Conservation (phyloP, 2,888 invertebrate genomes). For the Petrolisthes manimaculis region DNA sequence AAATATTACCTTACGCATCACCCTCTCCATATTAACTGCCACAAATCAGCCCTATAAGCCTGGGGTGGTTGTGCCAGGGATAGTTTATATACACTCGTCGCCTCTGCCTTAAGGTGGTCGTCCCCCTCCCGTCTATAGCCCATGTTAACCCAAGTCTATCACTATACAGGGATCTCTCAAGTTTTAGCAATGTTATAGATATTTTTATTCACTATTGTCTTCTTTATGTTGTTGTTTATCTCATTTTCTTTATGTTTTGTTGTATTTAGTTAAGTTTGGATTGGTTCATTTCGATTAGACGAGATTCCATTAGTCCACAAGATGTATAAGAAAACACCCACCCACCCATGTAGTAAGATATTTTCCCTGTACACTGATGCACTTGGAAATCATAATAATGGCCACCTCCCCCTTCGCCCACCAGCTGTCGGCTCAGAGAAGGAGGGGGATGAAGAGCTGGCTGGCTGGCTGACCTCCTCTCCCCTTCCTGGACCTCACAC, state of each 20-base stretch:
- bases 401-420: constrained; percentile 25
- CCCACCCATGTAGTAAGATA: no score
- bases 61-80: neutral
- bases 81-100: neutral
- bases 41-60: constrained; percentile 40
- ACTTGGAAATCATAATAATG: neutral
- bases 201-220: no score
- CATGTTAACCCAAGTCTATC: neutral
- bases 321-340: no score
- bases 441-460: no score
- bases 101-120: neutral
- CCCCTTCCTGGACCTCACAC: no score
- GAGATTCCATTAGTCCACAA: no score
- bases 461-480: neutral
- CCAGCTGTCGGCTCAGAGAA: constrained; percentile 28
- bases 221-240: no score
- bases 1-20: constrained; percentile 57
- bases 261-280: no score
- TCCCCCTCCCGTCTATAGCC: neutral
- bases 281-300: no score
- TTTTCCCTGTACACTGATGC: no score
- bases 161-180: neutral
- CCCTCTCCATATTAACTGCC: constrained; percentile 45
- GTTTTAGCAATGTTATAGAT: no score
- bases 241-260: no score